Evolutionary conservation across 2,888 invertebrate species (phyloP), one percentile per base, ranked within the genome.

Genomic region (Coenonympha arcania): DNA sequence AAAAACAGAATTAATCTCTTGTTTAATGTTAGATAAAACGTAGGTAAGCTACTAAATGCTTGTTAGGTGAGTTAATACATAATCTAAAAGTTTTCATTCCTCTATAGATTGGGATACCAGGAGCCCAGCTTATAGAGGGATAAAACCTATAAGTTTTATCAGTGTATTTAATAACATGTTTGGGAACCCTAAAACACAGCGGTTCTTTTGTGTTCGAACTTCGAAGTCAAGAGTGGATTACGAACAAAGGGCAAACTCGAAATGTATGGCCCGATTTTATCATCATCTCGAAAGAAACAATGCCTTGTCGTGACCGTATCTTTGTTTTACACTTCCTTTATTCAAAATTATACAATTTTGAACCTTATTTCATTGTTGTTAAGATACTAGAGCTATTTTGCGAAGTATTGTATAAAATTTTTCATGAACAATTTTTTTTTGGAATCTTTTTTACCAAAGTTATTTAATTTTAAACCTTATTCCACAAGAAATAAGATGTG

Each of bases 261-360:
- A n/a, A 55, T 74, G 73, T 79, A 75, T 71, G 69, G 68, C 66
- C 69, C 58, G 74, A 77, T 79, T 78, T 73, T 82, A 80, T 79
- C 76, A 68, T 63, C 64, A 59, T 66, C 71, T 68, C 60, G 67
- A 71, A 71, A 69, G 70, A 69, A 73, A 69, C 66, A 66, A 64
- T 63, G 51, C 56, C 37, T 46, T 54, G 42, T 24, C 39, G 31
- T 40, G 49, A 45, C 45, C 13, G 30, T 16, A 5, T 8, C 6
- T 22, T 56, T 47, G 28, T 48, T 39, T 28, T 30, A 33, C 31
- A 43, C 19, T 47, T 50, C 40, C 44, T 37, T 19, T n/a, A 37
- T 4, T 2, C 1, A 31, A 28, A 36, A 48, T 31, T 13, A 50
- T n/a, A 22, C 58, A n/a, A 65, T 40, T 53, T 52, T 59, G 13